Percentiles rank a stretch among this genome's conserved stretches.
These are phyloP conservation scores for Altica lythri DNA, from an alignment of 2,888 invertebrate genomes.

Conservation along the genomic window DNA sequence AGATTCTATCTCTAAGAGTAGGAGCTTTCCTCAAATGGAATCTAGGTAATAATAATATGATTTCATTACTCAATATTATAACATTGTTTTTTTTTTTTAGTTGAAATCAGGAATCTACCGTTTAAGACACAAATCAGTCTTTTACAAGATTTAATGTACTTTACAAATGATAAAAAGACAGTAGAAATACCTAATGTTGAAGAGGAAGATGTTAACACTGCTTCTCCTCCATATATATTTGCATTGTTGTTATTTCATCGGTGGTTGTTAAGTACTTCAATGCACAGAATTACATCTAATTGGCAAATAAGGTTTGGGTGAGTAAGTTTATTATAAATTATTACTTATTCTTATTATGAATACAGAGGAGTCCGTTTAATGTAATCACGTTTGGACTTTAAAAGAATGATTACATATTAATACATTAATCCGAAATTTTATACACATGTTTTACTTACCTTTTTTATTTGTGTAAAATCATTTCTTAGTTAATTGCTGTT, in stretches of 20 bases:
- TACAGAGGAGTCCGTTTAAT: too few species aligned
- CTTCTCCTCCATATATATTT: conserved; percentile 65
- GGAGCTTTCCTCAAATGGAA: conserved; percentile 88
- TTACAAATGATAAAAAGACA: conserved; percentile 64
- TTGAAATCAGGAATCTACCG: conserved; percentile 71
- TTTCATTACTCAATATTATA: conserved; percentile 42
- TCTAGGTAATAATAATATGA: conserved; percentile 60
- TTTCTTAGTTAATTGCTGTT: too few species aligned
- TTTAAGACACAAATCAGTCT: conserved; percentile 80
- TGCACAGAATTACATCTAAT: conserved; percentile 49
- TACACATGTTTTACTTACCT: too few species aligned
- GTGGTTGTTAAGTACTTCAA: conserved; percentile 68
- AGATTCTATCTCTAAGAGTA: conserved; percentile 84
- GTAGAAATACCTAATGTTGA: conserved; percentile 54
- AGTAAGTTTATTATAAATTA: conserved; percentile 17
- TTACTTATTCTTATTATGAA: too few species aligned
- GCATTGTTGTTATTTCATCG: conserved; percentile 83
- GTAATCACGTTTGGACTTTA: too few species aligned
- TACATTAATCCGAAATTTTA: too few species aligned
- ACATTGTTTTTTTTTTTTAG: conserved; percentile 58
- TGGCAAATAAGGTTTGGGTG: conserved; percentile 49
- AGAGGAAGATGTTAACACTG: conserved; percentile 47
- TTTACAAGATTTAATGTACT: conserved; percentile 79
- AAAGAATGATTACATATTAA: too few species aligned
- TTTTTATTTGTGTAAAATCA: too few species aligned